Base-by-base conservation (phyloP, 1,140 invertebrate genomes). In the Drosophila littoralis region DNA sequence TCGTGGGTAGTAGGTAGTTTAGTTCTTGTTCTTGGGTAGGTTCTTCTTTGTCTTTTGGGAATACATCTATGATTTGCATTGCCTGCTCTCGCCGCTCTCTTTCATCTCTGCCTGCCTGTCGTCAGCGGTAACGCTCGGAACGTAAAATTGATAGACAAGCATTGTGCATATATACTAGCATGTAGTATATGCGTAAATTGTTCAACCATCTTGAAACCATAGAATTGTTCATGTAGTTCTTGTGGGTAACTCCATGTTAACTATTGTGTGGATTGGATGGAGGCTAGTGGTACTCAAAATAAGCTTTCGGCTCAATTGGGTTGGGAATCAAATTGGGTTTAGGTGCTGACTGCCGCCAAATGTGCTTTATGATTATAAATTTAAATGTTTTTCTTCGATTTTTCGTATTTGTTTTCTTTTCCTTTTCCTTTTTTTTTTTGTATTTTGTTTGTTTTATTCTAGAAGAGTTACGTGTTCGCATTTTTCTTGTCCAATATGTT, bases 141-240 rank as follows among this genome's bases (percentile, higher is more conserved):
- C 75, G 54, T 70, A 79, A 70, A 74, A 51, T 59, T 40, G 46
- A 72, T 78, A 80, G 79, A 74, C 52, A 73, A 86, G 83, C 75
- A 67, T 50, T 61, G 64, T 77, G 79, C 77, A 76, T 77, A 80
- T 76, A 60, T 61, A 22, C n/a, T 22, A 22, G 22, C 3, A 66
- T 28, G 22, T 28, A 4, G 70, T 75, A 71, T 81, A 79, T 77
- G 74, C 79, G 48, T 76, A 60, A 81, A 86, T 80, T 83, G 77
- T 81, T 89, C 84, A 89, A 89, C 84, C 84, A 78, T 89, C 79
- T 89, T 89, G 84, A 89, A 89, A 89, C 84, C 84, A 89, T 89
- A 89, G 85, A 88, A 89, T 89, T 84, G 45, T 71, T 84, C 58
- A 67, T 79, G 81, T 80, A 73, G 68, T 72, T 60, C 60, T 45